Percentiles rank a stretch among this genome's conserved stretches.
Evolutionary conservation across 2,888 invertebrate genomes (phyloP).

Genomic region (Antheraea yamamai): DNA sequence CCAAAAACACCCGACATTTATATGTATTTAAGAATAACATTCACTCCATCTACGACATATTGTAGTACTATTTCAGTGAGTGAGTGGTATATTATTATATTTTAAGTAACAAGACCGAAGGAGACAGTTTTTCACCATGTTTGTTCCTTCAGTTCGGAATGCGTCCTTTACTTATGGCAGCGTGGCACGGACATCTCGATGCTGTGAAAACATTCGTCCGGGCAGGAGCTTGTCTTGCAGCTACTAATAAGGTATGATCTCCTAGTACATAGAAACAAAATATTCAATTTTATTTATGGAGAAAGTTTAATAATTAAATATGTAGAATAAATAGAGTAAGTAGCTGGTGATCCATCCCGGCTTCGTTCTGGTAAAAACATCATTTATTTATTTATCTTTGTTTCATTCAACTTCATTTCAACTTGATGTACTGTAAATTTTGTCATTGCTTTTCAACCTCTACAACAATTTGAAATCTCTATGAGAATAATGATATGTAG

Average conservation of each 20-base stretch:
- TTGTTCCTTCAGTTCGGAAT: slow-evolving; percentile 83
- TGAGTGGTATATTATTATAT: not conserved
- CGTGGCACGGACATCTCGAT: slow-evolving; percentile 87
- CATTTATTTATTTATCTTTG: no score
- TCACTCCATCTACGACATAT: no score
- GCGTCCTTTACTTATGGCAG: slow-evolving; percentile 88
- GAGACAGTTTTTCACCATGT: not conserved
- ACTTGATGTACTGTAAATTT: no score
- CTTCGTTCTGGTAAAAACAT: no score
- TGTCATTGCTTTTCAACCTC: no score
- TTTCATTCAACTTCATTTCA: no score
- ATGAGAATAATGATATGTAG: no score
- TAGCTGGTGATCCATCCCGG: no score
- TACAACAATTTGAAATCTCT: no score
- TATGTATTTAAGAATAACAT: not conserved
- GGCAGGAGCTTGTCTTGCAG: slow-evolving; percentile 86
- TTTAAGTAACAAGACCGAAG: not conserved
- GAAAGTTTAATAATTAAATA: not conserved
- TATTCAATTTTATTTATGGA: not conserved
- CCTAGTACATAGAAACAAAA: slow-evolving; percentile 25
- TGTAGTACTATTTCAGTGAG: not conserved
- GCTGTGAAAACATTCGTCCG: slow-evolving; percentile 87
- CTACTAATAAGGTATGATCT: slow-evolving; percentile 85
- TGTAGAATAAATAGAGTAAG: no score
- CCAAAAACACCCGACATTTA: no score